These are phyloP conservation scores for Cyphomyrmex costatus DNA, from an alignment of 1,140 invertebrate genomes.

Conservation along the genomic window DNA sequence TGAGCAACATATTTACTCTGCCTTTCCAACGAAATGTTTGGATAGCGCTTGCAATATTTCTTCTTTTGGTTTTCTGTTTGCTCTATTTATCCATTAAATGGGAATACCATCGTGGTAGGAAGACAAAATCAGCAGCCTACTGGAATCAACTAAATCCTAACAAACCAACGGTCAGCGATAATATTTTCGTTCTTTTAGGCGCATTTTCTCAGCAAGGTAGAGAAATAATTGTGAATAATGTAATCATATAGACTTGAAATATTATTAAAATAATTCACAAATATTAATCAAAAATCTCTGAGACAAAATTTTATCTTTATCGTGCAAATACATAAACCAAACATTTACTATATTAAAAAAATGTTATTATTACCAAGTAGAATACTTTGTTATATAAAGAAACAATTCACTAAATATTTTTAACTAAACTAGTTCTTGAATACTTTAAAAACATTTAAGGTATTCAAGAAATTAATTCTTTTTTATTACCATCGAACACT, in stretches of 20 bases:
- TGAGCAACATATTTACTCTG: slow-evolving; percentile 89
- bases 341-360: too few species aligned
- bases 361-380: too few species aligned
- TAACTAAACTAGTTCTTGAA: too few species aligned
- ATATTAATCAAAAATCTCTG: too few species aligned
- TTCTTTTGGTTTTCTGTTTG: slow-evolving; percentile 84
- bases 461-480: too few species aligned
- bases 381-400: too few species aligned
- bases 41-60: slow-evolving; percentile 86
- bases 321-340: too few species aligned
- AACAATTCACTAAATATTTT: too few species aligned
- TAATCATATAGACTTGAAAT: background rate
- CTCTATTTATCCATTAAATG: slow-evolving; percentile 85
- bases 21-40: slow-evolving; percentile 89
- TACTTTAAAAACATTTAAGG: too few species aligned
- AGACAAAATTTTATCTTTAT: too few species aligned
- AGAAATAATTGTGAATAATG: background rate
- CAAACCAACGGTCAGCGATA: slow-evolving; percentile 75
- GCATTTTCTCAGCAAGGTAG: slow-evolving; percentile 81
- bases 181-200: slow-evolving; percentile 78
- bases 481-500: too few species aligned
- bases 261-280: too few species aligned
- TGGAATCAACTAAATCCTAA: slow-evolving; percentile 52
- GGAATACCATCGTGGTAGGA: slow-evolving; percentile 72
- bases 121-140: slow-evolving; percentile 14